Evolutionary conservation across 2,888 invertebrate genomes (phyloP), one percentile per base, ranked within the genome.

Genomic region (Galerucella calmariensis): DNA sequence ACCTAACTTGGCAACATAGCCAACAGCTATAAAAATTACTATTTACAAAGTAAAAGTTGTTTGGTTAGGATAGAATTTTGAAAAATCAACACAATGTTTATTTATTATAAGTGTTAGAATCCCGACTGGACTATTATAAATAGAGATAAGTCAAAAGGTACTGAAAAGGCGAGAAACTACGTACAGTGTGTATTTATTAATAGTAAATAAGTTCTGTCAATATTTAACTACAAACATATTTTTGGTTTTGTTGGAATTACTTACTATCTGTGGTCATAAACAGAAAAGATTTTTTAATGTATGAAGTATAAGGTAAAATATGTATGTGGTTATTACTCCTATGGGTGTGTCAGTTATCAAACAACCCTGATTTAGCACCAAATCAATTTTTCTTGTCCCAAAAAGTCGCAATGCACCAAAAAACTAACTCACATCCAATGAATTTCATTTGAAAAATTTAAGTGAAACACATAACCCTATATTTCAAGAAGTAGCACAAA

Each of bases 21-120:
- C 16, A 16, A 2, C 16, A 56, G 16, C 16, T 16, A 20, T 16
- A 20, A 20, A 56, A 56, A 16, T 16, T 2, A 16, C 20, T 75
- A 63, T 75, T 70, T 67, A 63, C 71, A 46, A 51, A 48, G 62
- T 70, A 72, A 71, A 75, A 68, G 67, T 63, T 75, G 44, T 75
- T 63, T 71, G 53, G 63, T 68, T 58, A 68, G 67, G 58, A 72
- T 46, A 41, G 65, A 58, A 67, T 59, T 75, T 63, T 35, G 12
- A 27, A 35, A 56, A 41, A 8, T 41, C 35, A 41, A 41, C 35
- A 41, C 5, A 35, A 35, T 41, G 35, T 41, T 41, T 41, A 41
- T 41, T 41, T 1, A 41, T 41, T 41, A 41, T 41, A 27, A 27
- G 35, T 41, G 35, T 41, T 41, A 41, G 35, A 41, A 41, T 41